Percentiles rank a stretch among this genome's conserved stretches.
Evolutionary conservation across 2,113 vertebrate species (phyloP).

Genomic region (Beaufortia kweichowensis): DNA sequence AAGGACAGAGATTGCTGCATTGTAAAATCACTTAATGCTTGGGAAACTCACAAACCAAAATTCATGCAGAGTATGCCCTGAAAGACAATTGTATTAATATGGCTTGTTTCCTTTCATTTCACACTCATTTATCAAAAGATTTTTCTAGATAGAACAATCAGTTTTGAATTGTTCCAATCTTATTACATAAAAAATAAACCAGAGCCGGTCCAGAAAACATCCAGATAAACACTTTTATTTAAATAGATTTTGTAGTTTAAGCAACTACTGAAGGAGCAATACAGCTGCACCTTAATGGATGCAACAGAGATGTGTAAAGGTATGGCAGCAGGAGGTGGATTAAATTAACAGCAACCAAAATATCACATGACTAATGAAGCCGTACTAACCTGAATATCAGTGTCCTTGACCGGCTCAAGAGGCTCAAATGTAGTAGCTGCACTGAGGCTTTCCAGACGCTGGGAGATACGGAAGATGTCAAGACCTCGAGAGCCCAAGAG

Average conservation of each 20-base stretch:
- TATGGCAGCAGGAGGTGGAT: neutral
- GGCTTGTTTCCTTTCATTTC: neutral
- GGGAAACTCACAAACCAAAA: neutral
- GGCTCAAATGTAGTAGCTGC: constrained; percentile 97
- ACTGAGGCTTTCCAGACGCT: constrained; percentile 91
- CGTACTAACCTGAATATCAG: constrained; percentile 90
- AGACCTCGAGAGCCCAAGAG: constrained; percentile 93
- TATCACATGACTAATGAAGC: neutral
- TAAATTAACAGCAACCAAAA: neutral
- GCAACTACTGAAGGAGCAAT: no score
- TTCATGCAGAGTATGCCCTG: neutral
- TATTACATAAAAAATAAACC: no score
- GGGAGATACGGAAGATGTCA: constrained; percentile 96
- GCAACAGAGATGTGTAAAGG: neutral
- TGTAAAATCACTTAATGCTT: neutral
- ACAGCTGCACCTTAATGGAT: neutral
- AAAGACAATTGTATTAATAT: neutral
- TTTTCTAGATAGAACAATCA: neutral
- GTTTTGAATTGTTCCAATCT: neutral
- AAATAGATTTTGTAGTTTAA: neutral
- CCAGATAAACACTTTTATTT: neutral
- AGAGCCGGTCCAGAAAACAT: neutral
- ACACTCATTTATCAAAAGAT: neutral
- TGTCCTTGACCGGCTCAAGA: constrained; percentile 96
- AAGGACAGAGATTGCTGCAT: neutral